phyloP scores from a whole-genome alignment of 2,113 vertebrate species.

The Rissa tridactyla region DNA sequence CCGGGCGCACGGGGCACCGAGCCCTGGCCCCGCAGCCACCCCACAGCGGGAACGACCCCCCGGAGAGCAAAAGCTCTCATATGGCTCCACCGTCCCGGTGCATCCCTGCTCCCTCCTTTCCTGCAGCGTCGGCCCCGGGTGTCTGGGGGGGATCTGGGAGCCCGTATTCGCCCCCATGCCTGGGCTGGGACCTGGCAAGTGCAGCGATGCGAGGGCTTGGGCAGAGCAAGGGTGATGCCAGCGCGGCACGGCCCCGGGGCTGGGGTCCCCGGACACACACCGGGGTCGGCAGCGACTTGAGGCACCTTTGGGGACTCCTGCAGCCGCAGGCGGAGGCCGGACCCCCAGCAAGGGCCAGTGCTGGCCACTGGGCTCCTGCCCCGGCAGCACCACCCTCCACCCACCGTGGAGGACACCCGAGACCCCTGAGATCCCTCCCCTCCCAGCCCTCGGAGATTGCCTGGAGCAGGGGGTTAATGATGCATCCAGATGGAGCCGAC shows the following conservation, averaged over 20 bases:
- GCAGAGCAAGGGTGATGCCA: accelerated
- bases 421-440: accelerated
- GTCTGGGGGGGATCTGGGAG: background rate
- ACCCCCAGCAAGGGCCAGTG: background rate
- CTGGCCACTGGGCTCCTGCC: background rate
- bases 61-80: background rate
- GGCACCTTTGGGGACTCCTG: background rate
- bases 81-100: accelerated
- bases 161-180: accelerated
- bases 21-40: background rate
- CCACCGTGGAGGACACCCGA: accelerated
- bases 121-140: accelerated
- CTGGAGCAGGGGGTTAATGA: background rate
- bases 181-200: background rate
- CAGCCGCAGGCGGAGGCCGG: background rate
- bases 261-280: background rate
- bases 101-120: background rate
- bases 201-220: background rate
- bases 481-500: background rate
- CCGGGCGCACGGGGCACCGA: background rate
- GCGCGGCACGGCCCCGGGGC: background rate
- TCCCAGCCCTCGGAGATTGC: background rate
- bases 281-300: accelerated
- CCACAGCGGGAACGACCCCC: background rate
- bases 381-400: background rate